A percentile compares a stretch with the other conserved stretches of the same genome.
Conservation (phyloP, 2,113 vertebrate genomes). For the Semicossyphus pulcher region DNA sequence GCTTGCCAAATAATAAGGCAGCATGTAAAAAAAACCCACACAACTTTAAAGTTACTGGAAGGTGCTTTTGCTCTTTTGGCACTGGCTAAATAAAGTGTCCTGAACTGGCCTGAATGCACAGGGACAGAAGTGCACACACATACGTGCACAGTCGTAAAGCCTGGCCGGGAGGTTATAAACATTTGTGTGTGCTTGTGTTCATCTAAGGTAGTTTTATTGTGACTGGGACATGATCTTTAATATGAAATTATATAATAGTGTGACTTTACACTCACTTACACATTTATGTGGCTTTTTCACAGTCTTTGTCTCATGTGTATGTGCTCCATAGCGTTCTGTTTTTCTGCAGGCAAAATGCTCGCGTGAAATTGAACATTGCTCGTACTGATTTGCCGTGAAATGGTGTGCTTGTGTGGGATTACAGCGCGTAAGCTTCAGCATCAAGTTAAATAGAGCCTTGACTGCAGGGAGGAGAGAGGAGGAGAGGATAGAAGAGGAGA, state of each 20-base stretch:
- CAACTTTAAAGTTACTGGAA: slow-evolving; percentile 16
- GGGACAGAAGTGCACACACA: not conserved
- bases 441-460: slow-evolving; percentile 46
- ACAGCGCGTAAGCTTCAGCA: slow-evolving; percentile 60
- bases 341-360: slow-evolving; percentile 61
- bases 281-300: slow-evolving; percentile 1
- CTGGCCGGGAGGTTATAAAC: not conserved
- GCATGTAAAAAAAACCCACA: not conserved
- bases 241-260: too few relatives aligned
- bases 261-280: slow-evolving; percentile 17
- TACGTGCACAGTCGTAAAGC: not conserved
- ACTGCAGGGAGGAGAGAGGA: slow-evolving; percentile 27
- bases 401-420: slow-evolving; percentile 79
- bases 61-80: slow-evolving; percentile 18
- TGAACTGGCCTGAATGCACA: not conserved
- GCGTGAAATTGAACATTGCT: slow-evolving; percentile 83
- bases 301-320: slow-evolving; percentile 30
- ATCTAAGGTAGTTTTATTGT: slow-evolving; percentile 49
- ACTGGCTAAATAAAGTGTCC: not conserved
- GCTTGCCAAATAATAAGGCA: slow-evolving; percentile 5
- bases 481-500: not conserved
- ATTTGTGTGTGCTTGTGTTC: slow-evolving; percentile 15
- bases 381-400: slow-evolving; percentile 81
- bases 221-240: slow-evolving; percentile 23
- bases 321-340: slow-evolving; percentile 46